Evolutionary conservation across 23 tunicate genomes (phyloP).

Genomic region (Trididemnum nubilum): DNA sequence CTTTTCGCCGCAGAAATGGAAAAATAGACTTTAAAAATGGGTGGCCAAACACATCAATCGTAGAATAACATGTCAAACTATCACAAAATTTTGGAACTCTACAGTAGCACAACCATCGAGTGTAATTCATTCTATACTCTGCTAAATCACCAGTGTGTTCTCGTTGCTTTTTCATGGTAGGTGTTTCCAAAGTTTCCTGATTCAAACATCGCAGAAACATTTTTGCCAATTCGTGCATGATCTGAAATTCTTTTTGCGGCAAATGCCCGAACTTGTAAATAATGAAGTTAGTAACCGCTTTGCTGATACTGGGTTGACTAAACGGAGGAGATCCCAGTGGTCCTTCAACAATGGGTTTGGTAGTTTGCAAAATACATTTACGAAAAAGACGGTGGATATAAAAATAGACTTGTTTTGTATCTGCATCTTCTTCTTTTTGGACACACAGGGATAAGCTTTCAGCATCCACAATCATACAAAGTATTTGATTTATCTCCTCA

Average conservation of each 20-base stretch:
- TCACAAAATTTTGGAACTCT: constrained; percentile 88
- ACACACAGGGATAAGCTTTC: constrained; percentile 81
- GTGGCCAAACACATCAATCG: constrained; percentile 83
- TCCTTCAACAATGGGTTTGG: constrained; percentile 70
- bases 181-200: constrained; percentile 87
- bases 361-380: constrained; percentile 78
- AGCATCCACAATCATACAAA: constrained; percentile 90
- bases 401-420: constrained; percentile 88
- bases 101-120: constrained; percentile 93
- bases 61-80: constrained; percentile 60
- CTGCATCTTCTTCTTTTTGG: constrained; percentile 85
- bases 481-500: constrained; percentile 65
- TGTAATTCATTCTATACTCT: constrained; percentile 81
- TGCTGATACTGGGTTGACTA: constrained; percentile 80
- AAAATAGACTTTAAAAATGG: constrained; percentile 64
- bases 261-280: constrained; percentile 92
- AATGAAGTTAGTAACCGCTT: constrained; percentile 87
- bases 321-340: constrained; percentile 90
- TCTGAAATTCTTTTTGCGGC: constrained; percentile 91
- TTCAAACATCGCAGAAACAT: constrained; percentile 64
- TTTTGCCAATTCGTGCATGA: constrained; percentile 86
- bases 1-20: constrained; percentile 55
- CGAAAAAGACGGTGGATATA: constrained; percentile 70
- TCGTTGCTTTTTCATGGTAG: constrained; percentile 46
- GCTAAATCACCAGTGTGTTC: constrained; percentile 45